Percentiles rank a stretch among this genome's conserved stretches.
These are phyloP conservation scores for Myopa testacea DNA, from an alignment of 2,888 invertebrate species.

Conservation along the genomic window DNA sequence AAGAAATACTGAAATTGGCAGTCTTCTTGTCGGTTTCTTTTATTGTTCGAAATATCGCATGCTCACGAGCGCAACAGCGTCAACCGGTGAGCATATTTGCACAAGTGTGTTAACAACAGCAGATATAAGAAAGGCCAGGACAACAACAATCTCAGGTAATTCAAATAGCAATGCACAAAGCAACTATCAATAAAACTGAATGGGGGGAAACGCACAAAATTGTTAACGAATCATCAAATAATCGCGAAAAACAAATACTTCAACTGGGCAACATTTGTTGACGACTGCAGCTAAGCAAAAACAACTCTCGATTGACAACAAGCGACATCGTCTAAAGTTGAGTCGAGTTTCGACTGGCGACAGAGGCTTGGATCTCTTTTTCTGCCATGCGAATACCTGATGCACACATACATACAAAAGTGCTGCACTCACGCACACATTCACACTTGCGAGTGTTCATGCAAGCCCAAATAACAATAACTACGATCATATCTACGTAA, in stretches of 20 bases:
- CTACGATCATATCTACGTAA: no score
- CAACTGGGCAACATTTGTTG: neutral
- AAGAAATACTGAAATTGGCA: slow-evolving; percentile 60
- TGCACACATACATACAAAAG: no score
- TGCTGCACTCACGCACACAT: no score
- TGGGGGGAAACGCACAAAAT: neutral
- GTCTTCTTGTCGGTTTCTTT: slow-evolving; percentile 60
- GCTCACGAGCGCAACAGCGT: neutral
- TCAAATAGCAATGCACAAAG: neutral
- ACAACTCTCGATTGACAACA: neutral
- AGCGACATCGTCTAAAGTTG: no score
- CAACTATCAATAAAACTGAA: slow-evolving; percentile 19
- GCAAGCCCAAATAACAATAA: no score
- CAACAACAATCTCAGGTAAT: slow-evolving; percentile 6
- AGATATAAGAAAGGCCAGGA: slow-evolving; percentile 35
- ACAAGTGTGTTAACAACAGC: slow-evolving; percentile 18
- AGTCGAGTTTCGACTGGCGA: no score
- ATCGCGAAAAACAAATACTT: neutral
- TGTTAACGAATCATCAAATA: neutral
- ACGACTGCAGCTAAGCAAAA: slow-evolving; percentile 4
- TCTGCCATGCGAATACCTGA: no score
- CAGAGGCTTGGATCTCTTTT: no score
- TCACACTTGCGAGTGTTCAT: no score
- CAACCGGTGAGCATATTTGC: slow-evolving; percentile 16
- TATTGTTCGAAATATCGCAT: slow-evolving; percentile 50